These are phyloP conservation scores for Furnarius figulus DNA, from an alignment of 2,113 vertebrate species.

Conservation along the genomic window DNA sequence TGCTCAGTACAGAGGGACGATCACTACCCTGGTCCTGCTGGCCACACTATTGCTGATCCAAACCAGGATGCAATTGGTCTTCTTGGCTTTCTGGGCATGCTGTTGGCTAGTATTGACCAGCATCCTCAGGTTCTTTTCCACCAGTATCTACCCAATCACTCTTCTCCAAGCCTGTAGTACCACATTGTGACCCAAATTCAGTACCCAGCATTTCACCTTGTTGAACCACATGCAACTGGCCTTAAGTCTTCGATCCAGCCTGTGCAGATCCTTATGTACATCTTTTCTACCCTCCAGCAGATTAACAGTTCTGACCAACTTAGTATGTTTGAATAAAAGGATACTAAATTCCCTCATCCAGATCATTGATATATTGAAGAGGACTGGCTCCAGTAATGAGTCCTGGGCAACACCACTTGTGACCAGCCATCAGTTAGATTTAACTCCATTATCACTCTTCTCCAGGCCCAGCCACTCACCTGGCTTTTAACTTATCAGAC, in stretches of 20 bases:
- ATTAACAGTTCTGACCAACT: not conserved
- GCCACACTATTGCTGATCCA: not conserved
- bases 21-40: not conserved
- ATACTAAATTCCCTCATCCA: not conserved
- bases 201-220: not conserved
- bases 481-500: not conserved
- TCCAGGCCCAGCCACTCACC: accelerated
- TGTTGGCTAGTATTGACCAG: not conserved
- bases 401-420: not conserved
- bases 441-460: not conserved
- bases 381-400: accelerated
- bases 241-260: not conserved
- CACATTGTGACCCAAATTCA: not conserved
- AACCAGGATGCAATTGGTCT: not conserved
- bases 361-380: not conserved
- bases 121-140: not conserved
- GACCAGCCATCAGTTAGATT: not conserved
- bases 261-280: not conserved
- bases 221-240: not conserved
- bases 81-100: not conserved
- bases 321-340: not conserved
- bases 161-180: not conserved
- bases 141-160: not conserved
- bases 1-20: not conserved
- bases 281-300: not conserved